Conservation (phyloP, 53 echinoderm and acorn worm genomes). For the Arbacia lixula region DNA sequence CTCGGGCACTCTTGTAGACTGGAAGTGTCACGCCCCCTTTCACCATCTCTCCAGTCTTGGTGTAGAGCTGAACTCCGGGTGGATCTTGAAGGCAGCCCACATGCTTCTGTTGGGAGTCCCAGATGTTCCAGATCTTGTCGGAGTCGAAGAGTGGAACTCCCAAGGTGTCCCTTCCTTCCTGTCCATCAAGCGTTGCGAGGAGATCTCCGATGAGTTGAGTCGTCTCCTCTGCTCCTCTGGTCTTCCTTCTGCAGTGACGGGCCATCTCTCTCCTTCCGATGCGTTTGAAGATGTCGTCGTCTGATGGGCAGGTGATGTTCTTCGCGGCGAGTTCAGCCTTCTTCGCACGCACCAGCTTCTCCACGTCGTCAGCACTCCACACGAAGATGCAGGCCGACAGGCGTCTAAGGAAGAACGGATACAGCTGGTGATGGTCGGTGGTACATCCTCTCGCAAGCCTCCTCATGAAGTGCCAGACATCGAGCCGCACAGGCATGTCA, state of each 20-base stretch:
- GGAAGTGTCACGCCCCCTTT: slow-evolving; percentile 55
- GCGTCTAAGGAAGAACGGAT: slow-evolving; percentile 49
- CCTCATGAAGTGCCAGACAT: slow-evolving; percentile 80
- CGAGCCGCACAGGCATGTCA: slow-evolving; percentile 60
- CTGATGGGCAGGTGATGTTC: background rate
- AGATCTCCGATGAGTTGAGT: slow-evolving; percentile 60
- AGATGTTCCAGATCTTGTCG: slow-evolving; percentile 73
- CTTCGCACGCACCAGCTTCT: slow-evolving; percentile 4
- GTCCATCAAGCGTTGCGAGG: slow-evolving; percentile 51
- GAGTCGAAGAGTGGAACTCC: slow-evolving; percentile 70
- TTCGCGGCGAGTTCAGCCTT: background rate
- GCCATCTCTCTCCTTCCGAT: slow-evolving; percentile 40
- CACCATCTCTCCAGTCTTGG: slow-evolving; percentile 44
- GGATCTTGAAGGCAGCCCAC: slow-evolving; percentile 74
- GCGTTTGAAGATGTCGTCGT: slow-evolving; percentile 20
- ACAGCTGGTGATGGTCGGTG: slow-evolving; percentile 66
- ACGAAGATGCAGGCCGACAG: slow-evolving; percentile 59
- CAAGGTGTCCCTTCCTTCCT: slow-evolving; percentile 64
- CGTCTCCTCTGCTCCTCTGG: slow-evolving; percentile 57
- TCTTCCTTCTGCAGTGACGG: slow-evolving; percentile 52
- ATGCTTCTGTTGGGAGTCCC: slow-evolving; percentile 64
- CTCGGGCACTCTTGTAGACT: slow-evolving; percentile 64
- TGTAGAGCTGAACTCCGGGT: slow-evolving; percentile 64
- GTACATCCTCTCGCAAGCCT: slow-evolving; percentile 68
- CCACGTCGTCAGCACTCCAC: slow-evolving; percentile 62